A percentile compares a stretch with the other conserved stretches of the same genome.
phyloP scores from a whole-genome alignment of 2,888 invertebrate species.

The Gymnoscelis rufifasciata region DNA sequence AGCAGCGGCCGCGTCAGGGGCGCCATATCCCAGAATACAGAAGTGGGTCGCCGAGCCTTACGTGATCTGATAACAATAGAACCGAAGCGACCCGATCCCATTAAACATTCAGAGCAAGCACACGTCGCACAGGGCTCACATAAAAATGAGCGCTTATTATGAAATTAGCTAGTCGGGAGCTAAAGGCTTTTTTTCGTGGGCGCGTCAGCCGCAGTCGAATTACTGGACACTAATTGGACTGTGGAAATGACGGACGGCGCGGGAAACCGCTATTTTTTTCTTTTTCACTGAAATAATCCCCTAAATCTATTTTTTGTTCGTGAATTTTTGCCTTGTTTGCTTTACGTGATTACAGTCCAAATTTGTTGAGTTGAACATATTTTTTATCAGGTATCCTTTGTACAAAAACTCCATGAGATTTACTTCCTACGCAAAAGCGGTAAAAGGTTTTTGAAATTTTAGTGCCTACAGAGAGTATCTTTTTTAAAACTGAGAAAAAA shows the following conservation, averaged over 20 bases:
- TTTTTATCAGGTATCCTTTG: too few relatives aligned
- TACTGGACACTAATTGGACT: slow-evolving; percentile 77
- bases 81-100: slow-evolving; percentile 54
- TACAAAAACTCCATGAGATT: too few relatives aligned
- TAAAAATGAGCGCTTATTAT: slow-evolving; percentile 78
- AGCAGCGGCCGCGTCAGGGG: slow-evolving; percentile 55
- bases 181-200: slow-evolving; percentile 62
- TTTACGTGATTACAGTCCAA: slow-evolving; percentile 21
- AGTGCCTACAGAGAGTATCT: too few relatives aligned
- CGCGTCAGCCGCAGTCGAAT: slow-evolving; percentile 71
- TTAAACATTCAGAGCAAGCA: slow-evolving; percentile 68
- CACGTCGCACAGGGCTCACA: slow-evolving; percentile 61
- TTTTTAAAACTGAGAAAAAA: too few relatives aligned
- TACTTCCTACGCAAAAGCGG: too few relatives aligned
- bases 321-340: slow-evolving; percentile 26
- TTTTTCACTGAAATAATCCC: slow-evolving; percentile 40
- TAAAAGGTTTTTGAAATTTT: too few relatives aligned
- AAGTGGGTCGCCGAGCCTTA: slow-evolving; percentile 53
- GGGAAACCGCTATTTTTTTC: slow-evolving; percentile 54
- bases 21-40: slow-evolving; percentile 64
- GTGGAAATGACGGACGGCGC: slow-evolving; percentile 72
- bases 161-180: slow-evolving; percentile 69
- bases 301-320: slow-evolving; percentile 38
- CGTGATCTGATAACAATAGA: slow-evolving; percentile 48
- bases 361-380: neutral